Evolutionary conservation across 2,797 vertebrate species (phyloP), one percentile per base, ranked within the genome.

Genomic region (Manis pentadactyla): DNA sequence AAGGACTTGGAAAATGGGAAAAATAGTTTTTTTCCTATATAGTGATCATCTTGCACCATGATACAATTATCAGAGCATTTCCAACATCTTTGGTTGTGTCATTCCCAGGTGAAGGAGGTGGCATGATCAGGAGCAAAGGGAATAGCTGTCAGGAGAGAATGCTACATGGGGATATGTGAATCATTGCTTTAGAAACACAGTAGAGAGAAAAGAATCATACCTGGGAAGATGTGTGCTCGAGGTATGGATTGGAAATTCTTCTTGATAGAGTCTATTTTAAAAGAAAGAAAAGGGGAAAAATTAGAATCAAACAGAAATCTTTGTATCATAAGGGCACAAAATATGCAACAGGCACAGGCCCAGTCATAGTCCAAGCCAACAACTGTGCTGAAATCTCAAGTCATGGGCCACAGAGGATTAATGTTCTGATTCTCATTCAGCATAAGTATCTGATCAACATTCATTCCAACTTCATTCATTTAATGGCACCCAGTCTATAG

Each of bases 231-330:
- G 98, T 88, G 63, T 98, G 98, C 96, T 99, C 99, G 84, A 98
- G 97, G 93, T 98, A 99, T 0, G 98, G 98, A 96, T 98, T 99
- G 96, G 99, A 99, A 98, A 99, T 99, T 98, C 98, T 98, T 98
- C 98, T 98, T 12, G 98, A 98, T 42, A 98, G 94, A 64, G 98
- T 98, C 99, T 99, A 96, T 92, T 98, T 90, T 75, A 69, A 97
- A 90, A 96, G 81, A 92, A 87, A 75, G 29, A 55, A 93, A 87
- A 49, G 53, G 9, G 4, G 31, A 91, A 31, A 34, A 82, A 96
- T 92, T 97, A 98, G 78, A 94, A 78, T 51, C 59, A 89, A 83
- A 66, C 12, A 85, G 64, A 84, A 83, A 95, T 59, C 21, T 27
- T 46, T 86, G 23, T 55, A 27, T 11, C 31, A 6, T 73, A 73